Evolutionary conservation across 1,140 invertebrate genomes (phyloP).

Genomic region (Calephelis virginiensis): DNA sequence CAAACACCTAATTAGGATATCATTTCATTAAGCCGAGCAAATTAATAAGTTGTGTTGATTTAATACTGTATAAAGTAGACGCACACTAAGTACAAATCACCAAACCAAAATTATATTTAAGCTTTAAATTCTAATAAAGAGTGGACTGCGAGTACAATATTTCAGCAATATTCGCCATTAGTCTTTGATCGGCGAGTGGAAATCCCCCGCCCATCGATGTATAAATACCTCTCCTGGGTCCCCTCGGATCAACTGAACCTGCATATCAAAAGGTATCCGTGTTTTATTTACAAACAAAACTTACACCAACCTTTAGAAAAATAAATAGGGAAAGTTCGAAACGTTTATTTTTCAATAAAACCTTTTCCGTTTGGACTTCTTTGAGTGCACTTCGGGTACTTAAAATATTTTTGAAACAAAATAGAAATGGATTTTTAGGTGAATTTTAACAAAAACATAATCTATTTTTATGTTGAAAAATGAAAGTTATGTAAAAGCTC

Average conservation of each 20-base stretch:
- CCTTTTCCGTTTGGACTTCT: background rate
- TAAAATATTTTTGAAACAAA: background rate
- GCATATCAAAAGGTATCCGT: conserved; percentile 14
- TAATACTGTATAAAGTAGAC: no score
- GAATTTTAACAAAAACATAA: no score
- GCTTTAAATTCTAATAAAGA: conserved; percentile 4
- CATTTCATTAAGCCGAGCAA: no score
- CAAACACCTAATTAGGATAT: no score
- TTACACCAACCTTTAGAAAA: conserved; percentile 1
- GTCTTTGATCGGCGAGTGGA: conserved; percentile 34
- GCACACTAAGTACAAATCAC: no score
- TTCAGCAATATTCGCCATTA: conserved; percentile 12
- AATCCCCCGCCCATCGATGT: conserved; percentile 20
- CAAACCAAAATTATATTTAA: background rate
- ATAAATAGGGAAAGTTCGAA: conserved; percentile 1
- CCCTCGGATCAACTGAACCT: conserved; percentile 6
- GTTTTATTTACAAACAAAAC: conserved; percentile 13
- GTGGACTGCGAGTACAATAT: conserved; percentile 10
- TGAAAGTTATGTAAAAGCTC: no score
- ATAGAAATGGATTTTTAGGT: no score
- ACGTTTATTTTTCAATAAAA: conserved; percentile 1
- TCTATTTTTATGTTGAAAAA: no score
- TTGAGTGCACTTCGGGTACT: background rate
- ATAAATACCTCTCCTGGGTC: conserved; percentile 23
- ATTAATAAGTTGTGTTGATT: no score